A percentile compares a stretch with the other conserved stretches of the same genome.
Conservation (phyloP, 2,113 vertebrate genomes). For the Macheiramphus alcinus region DNA sequence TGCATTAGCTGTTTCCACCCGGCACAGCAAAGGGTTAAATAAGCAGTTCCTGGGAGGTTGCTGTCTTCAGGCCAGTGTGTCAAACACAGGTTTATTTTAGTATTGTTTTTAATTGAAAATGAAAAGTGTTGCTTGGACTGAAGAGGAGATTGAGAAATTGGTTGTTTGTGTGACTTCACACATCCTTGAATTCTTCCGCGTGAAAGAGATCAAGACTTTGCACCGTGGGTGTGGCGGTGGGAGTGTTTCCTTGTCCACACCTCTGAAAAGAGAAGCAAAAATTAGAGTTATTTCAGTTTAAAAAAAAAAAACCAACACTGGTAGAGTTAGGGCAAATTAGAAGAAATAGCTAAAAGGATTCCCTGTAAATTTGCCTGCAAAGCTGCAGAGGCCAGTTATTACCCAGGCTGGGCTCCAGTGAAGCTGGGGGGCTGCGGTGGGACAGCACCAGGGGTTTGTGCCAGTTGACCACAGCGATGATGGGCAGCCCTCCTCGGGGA, state of each 20-base stretch:
- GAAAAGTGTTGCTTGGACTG: background rate
- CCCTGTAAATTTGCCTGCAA: background rate
- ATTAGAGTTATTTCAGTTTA: background rate
- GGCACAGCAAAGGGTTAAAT: background rate
- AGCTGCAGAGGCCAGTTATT: background rate
- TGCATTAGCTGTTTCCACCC: background rate
- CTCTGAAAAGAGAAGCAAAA: background rate
- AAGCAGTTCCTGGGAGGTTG: background rate
- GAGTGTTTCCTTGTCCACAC: background rate
- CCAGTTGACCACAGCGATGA: fast-evolving
- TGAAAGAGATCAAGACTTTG: background rate
- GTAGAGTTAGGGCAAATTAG: background rate
- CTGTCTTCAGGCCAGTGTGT: background rate
- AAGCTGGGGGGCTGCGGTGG: background rate
- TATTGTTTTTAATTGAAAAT: background rate
- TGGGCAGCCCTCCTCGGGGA: background rate
- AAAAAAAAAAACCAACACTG: background rate
- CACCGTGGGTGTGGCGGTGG: fast-evolving
- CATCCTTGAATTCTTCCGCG: background rate
- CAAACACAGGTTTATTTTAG: background rate
- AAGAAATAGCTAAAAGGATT: background rate
- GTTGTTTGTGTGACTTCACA: background rate
- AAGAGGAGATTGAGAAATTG: background rate
- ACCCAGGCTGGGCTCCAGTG: background rate
- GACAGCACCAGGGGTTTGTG: background rate